Evolutionary conservation across 2,888 invertebrate species (phyloP).

Genomic region (Trachelus troglodyta): DNA sequence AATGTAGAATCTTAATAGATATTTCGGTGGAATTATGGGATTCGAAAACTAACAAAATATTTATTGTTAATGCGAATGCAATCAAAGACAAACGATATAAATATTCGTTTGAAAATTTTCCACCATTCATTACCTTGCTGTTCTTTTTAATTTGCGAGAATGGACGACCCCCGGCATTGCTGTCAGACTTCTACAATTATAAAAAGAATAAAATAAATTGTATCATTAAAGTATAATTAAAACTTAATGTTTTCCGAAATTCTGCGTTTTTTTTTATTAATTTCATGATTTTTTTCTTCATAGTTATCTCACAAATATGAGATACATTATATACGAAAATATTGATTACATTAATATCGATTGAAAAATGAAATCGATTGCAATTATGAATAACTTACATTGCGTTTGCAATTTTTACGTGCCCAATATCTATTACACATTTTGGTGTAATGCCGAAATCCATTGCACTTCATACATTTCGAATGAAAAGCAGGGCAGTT

Average conservation of each 20-base stretch:
- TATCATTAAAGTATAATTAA: neutral
- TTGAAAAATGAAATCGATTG: neutral
- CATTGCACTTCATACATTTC: slow-evolving; percentile 31
- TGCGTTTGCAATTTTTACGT: neutral
- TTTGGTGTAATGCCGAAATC: slow-evolving; percentile 23
- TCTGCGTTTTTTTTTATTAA: too few species aligned
- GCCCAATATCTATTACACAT: neutral
- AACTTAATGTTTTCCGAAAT: too few species aligned
- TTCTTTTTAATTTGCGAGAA: neutral
- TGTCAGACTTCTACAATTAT: neutral
- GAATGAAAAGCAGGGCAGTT: slow-evolving; percentile 34
- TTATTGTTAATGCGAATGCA: too few species aligned
- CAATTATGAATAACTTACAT: too few species aligned
- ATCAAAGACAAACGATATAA: too few species aligned
- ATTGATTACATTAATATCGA: neutral
- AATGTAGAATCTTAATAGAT: too few species aligned
- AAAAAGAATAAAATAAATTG: neutral
- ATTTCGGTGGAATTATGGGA: too few species aligned
- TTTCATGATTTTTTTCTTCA: too few species aligned
- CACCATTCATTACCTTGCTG: neutral
- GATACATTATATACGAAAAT: neutral
- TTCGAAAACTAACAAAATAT: too few species aligned
- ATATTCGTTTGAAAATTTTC: too few species aligned
- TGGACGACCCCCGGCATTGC: neutral
- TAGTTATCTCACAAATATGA: too few species aligned